These are phyloP conservation scores for Lacerta bilineata DNA, from an alignment of 2,797 vertebrate genomes.

Conservation along the genomic window DNA sequence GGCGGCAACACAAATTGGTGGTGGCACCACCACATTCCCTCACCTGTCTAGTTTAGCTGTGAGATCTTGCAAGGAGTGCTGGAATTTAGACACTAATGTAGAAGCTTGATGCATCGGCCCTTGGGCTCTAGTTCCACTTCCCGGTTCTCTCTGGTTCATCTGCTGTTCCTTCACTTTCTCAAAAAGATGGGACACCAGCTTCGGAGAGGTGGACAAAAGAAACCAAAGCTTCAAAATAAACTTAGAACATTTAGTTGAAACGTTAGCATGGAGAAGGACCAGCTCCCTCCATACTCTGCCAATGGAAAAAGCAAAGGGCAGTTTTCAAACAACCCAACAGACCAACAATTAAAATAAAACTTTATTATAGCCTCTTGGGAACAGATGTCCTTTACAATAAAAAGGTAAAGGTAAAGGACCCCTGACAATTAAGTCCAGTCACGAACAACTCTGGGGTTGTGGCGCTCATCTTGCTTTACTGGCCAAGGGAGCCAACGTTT, in stretches of 20 bases:
- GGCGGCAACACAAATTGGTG: neutral
- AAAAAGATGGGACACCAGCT: constrained; percentile 90
- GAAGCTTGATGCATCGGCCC: constrained; percentile 77
- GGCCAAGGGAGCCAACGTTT: no score
- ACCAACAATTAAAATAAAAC: no score
- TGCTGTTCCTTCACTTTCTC: constrained; percentile 80
- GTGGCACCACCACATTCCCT: constrained; percentile 14
- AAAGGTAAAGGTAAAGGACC: no score
- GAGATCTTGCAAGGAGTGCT: constrained; percentile 88
- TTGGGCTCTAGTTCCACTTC: constrained; percentile 70
- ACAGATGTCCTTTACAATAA: no score
- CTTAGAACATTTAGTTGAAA: neutral
- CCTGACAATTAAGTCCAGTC: no score
- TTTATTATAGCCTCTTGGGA: neutral
- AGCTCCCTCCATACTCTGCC: neutral
- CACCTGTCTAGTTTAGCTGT: constrained; percentile 88
- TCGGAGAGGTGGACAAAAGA: constrained; percentile 16
- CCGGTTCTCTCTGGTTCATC: constrained; percentile 77
- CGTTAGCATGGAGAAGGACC: neutral
- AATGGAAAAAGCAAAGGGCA: neutral
- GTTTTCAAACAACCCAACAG: neutral
- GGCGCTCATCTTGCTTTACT: no score
- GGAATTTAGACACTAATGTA: constrained; percentile 87
- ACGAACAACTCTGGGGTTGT: no score
- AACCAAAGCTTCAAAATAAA: neutral